Conservation (phyloP, 1,140 invertebrate species). For the Lepidurus packardi region DNA sequence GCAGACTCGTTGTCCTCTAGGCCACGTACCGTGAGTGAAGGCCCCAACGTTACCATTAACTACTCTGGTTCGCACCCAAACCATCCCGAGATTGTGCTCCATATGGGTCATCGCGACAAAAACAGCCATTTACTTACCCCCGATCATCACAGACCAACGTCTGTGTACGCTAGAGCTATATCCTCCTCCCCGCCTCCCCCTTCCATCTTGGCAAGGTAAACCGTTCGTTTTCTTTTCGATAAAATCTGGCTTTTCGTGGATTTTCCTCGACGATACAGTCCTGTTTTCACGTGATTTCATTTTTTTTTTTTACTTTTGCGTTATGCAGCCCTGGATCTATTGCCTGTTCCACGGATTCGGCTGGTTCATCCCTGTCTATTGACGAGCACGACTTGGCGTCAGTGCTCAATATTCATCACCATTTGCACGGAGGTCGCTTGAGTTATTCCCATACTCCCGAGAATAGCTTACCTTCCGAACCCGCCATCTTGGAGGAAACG, state of each 20-base stretch:
- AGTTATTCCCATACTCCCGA: constrained; percentile 58
- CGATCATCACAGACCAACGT: constrained; percentile 47
- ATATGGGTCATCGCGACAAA: not conserved
- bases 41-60: constrained; percentile 37
- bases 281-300: constrained; percentile 23
- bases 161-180: constrained; percentile 52
- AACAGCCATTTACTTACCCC: constrained; percentile 37
- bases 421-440: constrained; percentile 43
- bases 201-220: constrained; percentile 40
- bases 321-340: constrained; percentile 45
- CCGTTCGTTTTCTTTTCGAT: not conserved
- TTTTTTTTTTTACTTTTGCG: constrained; percentile 34
- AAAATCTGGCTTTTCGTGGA: not conserved
- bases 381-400: constrained; percentile 44
- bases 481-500: constrained; percentile 48
- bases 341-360: constrained; percentile 61
- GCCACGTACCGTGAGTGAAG: constrained; percentile 58
- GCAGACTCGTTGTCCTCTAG: constrained; percentile 71
- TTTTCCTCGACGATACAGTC: too few relatives aligned
- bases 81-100: constrained; percentile 41
- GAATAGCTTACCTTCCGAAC: constrained; percentile 46
- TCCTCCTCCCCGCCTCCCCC: constrained; percentile 58
- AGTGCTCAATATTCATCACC: constrained; percentile 47
- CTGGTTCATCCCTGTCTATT: constrained; percentile 62
- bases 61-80: constrained; percentile 36